Evolutionary conservation across 2,888 invertebrate species (phyloP).

Genomic region (Achlya flavicornis): DNA sequence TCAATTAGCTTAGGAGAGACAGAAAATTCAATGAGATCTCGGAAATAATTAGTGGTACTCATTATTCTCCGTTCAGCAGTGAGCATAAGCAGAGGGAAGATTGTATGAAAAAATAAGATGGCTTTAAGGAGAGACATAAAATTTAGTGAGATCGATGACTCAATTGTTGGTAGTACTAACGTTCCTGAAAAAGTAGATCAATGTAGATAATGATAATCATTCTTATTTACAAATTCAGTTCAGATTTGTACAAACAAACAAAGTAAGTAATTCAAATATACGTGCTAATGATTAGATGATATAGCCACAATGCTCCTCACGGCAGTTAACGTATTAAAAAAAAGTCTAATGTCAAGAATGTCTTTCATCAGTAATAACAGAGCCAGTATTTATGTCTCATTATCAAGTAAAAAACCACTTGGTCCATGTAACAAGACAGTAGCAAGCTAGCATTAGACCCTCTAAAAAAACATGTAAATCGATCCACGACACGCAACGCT

Average conservation of each 20-base stretch:
- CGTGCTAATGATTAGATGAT: neutral
- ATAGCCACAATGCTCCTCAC: neutral
- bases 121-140: too few relatives aligned
- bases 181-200: too few relatives aligned
- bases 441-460: conserved; percentile 63
- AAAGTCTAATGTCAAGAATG: conserved; percentile 4
- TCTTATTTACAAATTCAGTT: conserved; percentile 29
- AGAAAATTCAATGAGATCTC: too few relatives aligned
- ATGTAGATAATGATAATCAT: too few relatives aligned
- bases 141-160: too few relatives aligned
- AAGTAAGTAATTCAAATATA: conserved; percentile 31
- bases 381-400: conserved; percentile 44
- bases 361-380: conserved; percentile 22
- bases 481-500: conserved; percentile 70
- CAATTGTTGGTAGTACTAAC: too few relatives aligned
- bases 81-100: too few relatives aligned
- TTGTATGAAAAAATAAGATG: too few relatives aligned
- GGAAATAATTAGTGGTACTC: too few relatives aligned
- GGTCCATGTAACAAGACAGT: conserved; percentile 70
- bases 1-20: too few relatives aligned
- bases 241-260: conserved; percentile 39
- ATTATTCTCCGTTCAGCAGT: too few relatives aligned
- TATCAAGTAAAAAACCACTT: conserved; percentile 57
- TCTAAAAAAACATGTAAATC: conserved; percentile 74
- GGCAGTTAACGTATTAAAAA: conserved; percentile 3